phyloP scores from a whole-genome alignment of 1,140 invertebrate genomes.

The Lepidurus apus region DNA sequence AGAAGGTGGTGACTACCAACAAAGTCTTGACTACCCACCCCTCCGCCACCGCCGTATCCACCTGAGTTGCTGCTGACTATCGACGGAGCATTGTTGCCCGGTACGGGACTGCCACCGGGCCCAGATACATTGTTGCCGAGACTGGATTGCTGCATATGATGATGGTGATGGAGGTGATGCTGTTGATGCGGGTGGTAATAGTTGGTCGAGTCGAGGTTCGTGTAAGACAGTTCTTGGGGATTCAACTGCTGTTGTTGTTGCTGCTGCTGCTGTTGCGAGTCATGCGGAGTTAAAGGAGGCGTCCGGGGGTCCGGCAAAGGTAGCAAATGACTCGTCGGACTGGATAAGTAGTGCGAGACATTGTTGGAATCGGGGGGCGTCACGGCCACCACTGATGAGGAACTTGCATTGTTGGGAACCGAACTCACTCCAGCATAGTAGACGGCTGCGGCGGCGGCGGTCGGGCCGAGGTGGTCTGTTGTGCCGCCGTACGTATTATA shows the following conservation, averaged over 20 bases:
- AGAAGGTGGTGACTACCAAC: constrained; percentile 32
- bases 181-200: constrained; percentile 38
- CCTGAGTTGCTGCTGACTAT: neutral
- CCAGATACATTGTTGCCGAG: constrained; percentile 20
- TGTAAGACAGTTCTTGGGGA: constrained; percentile 79
- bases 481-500: constrained; percentile 35
- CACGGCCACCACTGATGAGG: constrained; percentile 5
- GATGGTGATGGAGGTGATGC: constrained; percentile 35
- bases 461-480: neutral
- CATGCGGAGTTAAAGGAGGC: constrained; percentile 31
- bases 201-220: constrained; percentile 70
- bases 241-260: constrained; percentile 38
- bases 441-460: neutral
- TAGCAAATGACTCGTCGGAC: neutral
- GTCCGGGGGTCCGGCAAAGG: constrained; percentile 28
- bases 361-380: neutral
- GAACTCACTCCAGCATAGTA: neutral
- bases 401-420: neutral
- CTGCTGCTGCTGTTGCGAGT: constrained; percentile 40
- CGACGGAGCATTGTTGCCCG: constrained; percentile 32
- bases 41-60: neutral
- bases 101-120: constrained; percentile 17
- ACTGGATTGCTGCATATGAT: constrained; percentile 36
- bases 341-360: neutral
- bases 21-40: constrained; percentile 31